Base-by-base conservation (phyloP, 2,113 vertebrate genomes). In the Strix uralensis region DNA sequence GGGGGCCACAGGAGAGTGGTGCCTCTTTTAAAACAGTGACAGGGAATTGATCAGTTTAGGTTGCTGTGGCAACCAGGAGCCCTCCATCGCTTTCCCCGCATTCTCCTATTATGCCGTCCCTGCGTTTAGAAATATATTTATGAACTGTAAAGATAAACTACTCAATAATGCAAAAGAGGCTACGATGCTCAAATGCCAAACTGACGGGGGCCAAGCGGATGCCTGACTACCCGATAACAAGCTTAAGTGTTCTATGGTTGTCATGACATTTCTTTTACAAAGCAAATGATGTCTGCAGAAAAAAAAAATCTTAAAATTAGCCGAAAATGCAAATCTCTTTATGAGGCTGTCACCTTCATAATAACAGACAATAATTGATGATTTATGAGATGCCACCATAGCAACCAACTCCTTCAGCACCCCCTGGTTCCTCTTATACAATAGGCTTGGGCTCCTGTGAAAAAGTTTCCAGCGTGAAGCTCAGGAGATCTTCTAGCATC, bases 31-130 rank as follows among this genome's bases (percentile, higher is more conserved):
- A 97, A 98, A 98, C 95, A 97, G 96, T 98, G 98, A 98, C 98
- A 98, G 98, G 97, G 98, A 98, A 99, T 98, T 98, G 98, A 98
- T 98, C 98, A 98, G 97, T 98, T 98, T 98, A 97, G 94, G 98
- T 98, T 98, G 97, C 97, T 89, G 81, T 98, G 96, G 98, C 95
- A 98, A 98, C 98, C 97, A 81, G 96, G 96, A 97, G 96, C 93
- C 95, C 97, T 97, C 89, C 93, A 91, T 97, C 93, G 70, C 93
- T 97, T 97, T 92, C 93, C 70, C 96, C 71, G 27, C 73, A 30
- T 95, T 96, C 81, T 93, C 88, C 93, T 94, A 92, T 97, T 97
- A 87, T 94, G 88, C 93, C 55, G 25, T 97, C 94, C 80, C 92
- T 15, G 40, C 81, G 67, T 96, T 98, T 92, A 97, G 96, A 98